A percentile compares a stretch with the other conserved stretches of the same genome.
phyloP scores from a whole-genome alignment of 2,797 vertebrate genomes.

The Cirrhinus molitorella region DNA sequence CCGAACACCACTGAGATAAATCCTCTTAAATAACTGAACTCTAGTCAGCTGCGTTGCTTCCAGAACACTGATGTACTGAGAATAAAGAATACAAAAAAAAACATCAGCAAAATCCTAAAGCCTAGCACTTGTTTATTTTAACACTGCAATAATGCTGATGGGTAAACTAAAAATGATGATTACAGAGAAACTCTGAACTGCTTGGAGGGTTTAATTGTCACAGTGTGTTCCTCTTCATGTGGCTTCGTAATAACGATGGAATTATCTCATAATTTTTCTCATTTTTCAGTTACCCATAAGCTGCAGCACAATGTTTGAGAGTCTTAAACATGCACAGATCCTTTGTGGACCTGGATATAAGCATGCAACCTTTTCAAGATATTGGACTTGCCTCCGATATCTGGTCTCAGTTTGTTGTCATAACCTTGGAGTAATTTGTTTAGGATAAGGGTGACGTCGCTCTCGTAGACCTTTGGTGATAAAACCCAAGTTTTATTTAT shows the following conservation, averaged over 20 bases:
- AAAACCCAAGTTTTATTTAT: conserved; percentile 97
- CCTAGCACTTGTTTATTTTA: background rate
- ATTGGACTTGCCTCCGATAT: conserved; percentile 88
- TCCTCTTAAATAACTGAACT: conserved; percentile 46
- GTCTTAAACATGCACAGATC: background rate
- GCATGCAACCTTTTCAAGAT: conserved; percentile 30
- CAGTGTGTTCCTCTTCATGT: background rate
- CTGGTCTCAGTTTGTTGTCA: conserved; percentile 94
- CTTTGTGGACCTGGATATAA: background rate
- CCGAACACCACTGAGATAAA: conserved; percentile 44
- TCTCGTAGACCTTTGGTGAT: conserved; percentile 94
- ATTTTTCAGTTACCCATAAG: conserved; percentile 4
- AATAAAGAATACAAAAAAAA: conserved; percentile 32
- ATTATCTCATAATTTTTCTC: conserved; percentile 9
- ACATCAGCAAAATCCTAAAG: conserved; percentile 37
- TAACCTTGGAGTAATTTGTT: conserved; percentile 94
- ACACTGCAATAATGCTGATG: conserved; percentile 27
- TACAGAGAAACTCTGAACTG: conserved; percentile 12
- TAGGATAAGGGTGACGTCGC: conserved; percentile 93
- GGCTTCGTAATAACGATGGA: background rate
- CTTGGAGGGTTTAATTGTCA: conserved; percentile 18
- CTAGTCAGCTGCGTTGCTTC: background rate
- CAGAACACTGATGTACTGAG: conserved; percentile 16
- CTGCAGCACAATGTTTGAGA: background rate
- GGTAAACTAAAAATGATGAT: conserved; percentile 26